These are phyloP conservation scores for Macropis europaea DNA, from an alignment of 2,888 invertebrate species.

Conservation along the genomic window DNA sequence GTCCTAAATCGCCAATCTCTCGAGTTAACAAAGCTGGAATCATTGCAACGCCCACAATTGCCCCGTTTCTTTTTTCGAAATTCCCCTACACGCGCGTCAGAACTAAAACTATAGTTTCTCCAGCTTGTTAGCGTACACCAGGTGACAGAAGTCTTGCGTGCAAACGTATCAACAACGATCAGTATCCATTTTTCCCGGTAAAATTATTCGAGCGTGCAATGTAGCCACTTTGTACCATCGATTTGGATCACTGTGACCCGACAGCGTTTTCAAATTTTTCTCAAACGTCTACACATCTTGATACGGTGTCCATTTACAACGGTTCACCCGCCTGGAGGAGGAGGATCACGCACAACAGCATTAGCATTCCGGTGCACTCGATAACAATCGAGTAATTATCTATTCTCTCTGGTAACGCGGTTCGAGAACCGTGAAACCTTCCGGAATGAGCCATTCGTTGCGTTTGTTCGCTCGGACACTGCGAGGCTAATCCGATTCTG, in stretches of 20 bases:
- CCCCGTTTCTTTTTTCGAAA: too few species aligned
- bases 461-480: too few species aligned
- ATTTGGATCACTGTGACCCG: not conserved
- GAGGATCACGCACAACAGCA: too few species aligned
- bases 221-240: slow-evolving; percentile 5
- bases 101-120: too few species aligned
- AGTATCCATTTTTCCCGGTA: not conserved
- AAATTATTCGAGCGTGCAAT: slow-evolving; percentile 4
- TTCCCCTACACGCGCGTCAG: too few species aligned
- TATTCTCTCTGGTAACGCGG: not conserved
- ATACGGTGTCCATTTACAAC: not conserved
- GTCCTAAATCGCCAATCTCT: too few species aligned
- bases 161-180: not conserved
- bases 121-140: too few species aligned
- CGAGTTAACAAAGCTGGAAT: too few species aligned
- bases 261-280: not conserved
- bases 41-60: too few species aligned
- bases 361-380: not conserved
- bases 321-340: too few species aligned
- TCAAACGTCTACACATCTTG: not conserved
- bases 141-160: not conserved
- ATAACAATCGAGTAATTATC: not conserved
- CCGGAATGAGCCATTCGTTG: not conserved
- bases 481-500: not conserved
- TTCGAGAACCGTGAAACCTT: not conserved